These are phyloP conservation scores for Blera fallax DNA, from an alignment of 2,888 invertebrate species.

Conservation along the genomic window DNA sequence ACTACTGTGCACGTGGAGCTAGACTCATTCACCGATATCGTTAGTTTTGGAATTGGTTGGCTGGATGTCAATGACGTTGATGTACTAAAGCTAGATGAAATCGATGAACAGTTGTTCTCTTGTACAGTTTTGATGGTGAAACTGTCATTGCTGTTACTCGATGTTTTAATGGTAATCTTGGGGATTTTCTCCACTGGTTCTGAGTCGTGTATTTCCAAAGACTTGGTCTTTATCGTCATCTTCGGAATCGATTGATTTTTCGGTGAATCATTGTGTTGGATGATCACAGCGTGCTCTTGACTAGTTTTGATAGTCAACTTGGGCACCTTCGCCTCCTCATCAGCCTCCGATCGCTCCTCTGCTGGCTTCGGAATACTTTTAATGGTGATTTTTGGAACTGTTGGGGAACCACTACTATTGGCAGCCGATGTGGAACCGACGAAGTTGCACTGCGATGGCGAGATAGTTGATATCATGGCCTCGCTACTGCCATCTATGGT, in stretches of 20 bases:
- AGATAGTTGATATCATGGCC: constrained; percentile 78
- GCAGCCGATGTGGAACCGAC: constrained; percentile 70
- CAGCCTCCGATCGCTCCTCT: constrained; percentile 46
- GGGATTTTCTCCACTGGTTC: constrained; percentile 79
- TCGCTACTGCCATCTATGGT: constrained; percentile 78
- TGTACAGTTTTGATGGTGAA: constrained; percentile 57
- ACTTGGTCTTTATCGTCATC: constrained; percentile 80
- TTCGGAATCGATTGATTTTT: constrained; percentile 80
- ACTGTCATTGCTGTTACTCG: constrained; percentile 68
- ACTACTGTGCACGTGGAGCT: constrained; percentile 65
- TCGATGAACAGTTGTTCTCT: constrained; percentile 37
- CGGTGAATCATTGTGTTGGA: constrained; percentile 78
- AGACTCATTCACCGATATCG: constrained; percentile 82
- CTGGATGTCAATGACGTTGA: constrained; percentile 27
- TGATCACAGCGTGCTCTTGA: constrained; percentile 82
- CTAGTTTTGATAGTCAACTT: constrained; percentile 82
- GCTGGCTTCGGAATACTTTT: constrained; percentile 81
- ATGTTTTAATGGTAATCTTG: constrained; percentile 81
- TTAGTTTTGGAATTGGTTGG: constrained; percentile 82
- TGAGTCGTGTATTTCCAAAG: constrained; percentile 76
- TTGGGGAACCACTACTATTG: constrained; percentile 74
- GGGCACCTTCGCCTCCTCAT: constrained; percentile 76
- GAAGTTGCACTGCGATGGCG: constrained; percentile 74
- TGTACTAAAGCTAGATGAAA: constrained; percentile 7
- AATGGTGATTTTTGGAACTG: constrained; percentile 85